Base-by-base conservation (phyloP, 2,113 vertebrate species). In the Cheirogaleus medius region DNA sequence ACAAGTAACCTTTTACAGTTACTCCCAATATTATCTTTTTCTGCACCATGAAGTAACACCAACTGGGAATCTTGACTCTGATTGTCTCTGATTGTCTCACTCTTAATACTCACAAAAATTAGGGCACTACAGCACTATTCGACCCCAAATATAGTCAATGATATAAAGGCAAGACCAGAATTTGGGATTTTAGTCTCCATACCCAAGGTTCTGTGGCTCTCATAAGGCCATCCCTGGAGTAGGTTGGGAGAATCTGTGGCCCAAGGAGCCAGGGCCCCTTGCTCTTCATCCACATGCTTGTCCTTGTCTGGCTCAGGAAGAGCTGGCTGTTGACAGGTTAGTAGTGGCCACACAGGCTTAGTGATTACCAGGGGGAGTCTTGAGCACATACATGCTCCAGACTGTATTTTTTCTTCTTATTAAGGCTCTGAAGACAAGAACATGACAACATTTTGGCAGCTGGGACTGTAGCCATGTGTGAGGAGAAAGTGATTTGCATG, bases 371-470 rank as follows among this genome's bases (percentile, higher is more conserved):
- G 73, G 52, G 54, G 87, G 86, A 58, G 3, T 87, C 66, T 90
- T 93, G 90, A 96, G 90, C 63, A 95, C 92, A 95, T 49, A 94
- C 34, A 94, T 5, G 34, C 90, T 85, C 63, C 96, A 97, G 92
- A 82, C 95, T 97, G 94, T 90, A 95, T 81, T 97, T 98, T 97
- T 97, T 56, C 93, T 95, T 97, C 91, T 97, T 97, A 94, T 97
- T 98, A 97, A 97, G 92, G 69, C 98, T 96, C 97, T 97, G 87
- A 96, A 98, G 98, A 97, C 96, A 97, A 97, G 98, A 98, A 97
- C 96, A 94, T 98, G 98, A 98, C 98, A 98, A 97, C 97, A 86
- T 97, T 97, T 98, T 98, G 98, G 98, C 97, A 98, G 96, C 97
- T 97, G 98, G 92, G 95, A 96, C 92, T 97, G 56, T 93, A 96